Evolutionary conservation across 2,888 invertebrate genomes (phyloP), one percentile per base, ranked within the genome.

Genomic region (Salpingus planirostris): DNA sequence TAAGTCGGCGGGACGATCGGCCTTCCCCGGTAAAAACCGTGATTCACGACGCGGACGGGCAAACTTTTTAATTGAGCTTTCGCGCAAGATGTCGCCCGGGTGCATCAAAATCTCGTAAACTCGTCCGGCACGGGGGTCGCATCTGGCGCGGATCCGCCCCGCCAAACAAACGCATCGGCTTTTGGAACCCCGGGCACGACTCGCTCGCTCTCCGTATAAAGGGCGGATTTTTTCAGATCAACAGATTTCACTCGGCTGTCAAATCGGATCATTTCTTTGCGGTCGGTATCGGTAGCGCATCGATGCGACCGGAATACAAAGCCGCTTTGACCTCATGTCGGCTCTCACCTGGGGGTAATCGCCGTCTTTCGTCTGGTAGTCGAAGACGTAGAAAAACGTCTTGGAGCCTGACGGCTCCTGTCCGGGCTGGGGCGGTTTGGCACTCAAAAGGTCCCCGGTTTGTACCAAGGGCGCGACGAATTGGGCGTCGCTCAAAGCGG

Each of bases 401-500:
- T 79, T 83, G 1, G 83, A 79, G n/a, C 80, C 77, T n/a, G 70
- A 68, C 3, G 62, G 65, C 42, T 73, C 72, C 33, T 69, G 69
- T 3, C 68, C 65, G 1, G 71, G 64, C 7, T 76, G 73, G 30
- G 76, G 76, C 2, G 79, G 75, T 22, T 76, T 78, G 5, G 76
- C 78, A 47, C 82, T 83, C 46, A 85, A 71, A 31, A 87, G 68
- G 56, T 89, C 89, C 0, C 86, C 89, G 3, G 87, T 81, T 60
- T 87, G 80, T 11, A 92, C 82, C 22, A 91, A 62, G 0, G 93
- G 95, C 0, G 93, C 92, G 18, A 92, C 88, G 58, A 89, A 92
- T 59, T 91, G 88, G 1, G 92, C 92, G 62, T 95, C 93, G 42
- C 92, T 91, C 23, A 97, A 66, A 3, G 96, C 89, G 22, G 91